Percentiles rank a stretch among this genome's conserved stretches.
Conservation (phyloP, 2,113 vertebrate species). For the Polypterus senegalus region DNA sequence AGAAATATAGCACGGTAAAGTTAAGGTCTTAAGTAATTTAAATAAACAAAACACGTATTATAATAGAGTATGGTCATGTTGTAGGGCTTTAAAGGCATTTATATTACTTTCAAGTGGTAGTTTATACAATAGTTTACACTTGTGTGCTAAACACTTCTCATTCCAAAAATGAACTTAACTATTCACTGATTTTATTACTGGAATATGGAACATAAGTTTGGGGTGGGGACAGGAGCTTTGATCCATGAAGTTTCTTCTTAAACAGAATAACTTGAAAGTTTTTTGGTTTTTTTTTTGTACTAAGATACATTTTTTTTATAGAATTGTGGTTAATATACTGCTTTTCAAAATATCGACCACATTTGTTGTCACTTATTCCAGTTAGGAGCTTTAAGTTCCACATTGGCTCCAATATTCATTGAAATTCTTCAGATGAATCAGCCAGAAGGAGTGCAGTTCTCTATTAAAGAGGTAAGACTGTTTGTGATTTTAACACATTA, state of each 20-base stretch:
- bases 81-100: no score
- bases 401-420: constrained; percentile 60
- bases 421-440: constrained; percentile 71
- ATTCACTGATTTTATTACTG: no score
- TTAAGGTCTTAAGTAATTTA: no score
- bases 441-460: constrained; percentile 75
- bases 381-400: constrained; percentile 54
- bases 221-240: no score
- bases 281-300: background rate
- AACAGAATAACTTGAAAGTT: background rate
- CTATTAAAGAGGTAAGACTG: constrained; percentile 59
- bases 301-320: background rate
- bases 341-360: background rate
- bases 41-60: no score
- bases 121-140: no score
- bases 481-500: background rate
- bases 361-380: constrained; percentile 31
- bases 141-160: no score
- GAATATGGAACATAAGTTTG: no score
- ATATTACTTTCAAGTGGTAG: no score
- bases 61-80: no score
- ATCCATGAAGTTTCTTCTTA: background rate
- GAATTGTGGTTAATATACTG: background rate
- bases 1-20: no score
- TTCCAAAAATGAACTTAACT: no score